phyloP scores from a whole-genome alignment of 2,797 vertebrate genomes.

The Benthosema pterotum region DNA sequence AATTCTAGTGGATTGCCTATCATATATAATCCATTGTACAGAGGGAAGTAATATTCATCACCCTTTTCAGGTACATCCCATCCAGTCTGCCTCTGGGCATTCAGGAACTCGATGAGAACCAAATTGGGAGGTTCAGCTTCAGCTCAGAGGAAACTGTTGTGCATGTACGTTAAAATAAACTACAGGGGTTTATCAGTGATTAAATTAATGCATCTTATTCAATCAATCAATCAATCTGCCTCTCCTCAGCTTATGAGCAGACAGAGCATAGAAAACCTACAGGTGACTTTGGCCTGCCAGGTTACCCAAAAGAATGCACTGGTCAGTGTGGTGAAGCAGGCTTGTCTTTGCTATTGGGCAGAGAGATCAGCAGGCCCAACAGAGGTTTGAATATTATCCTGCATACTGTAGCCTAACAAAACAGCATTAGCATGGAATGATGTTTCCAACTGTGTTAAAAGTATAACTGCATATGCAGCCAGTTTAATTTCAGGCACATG shows the following conservation, averaged over 20 bases:
- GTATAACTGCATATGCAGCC: too few relatives aligned
- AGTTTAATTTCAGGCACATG: too few relatives aligned
- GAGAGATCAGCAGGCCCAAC: conserved; percentile 18
- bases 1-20: not conserved
- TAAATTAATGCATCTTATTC: not conserved
- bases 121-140: conserved; percentile 82
- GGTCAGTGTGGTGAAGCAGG: conserved; percentile 76
- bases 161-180: conserved; percentile 56
- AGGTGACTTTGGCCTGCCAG: conserved; percentile 80
- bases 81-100: conserved; percentile 73
- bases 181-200: too few relatives aligned
- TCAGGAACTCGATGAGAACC: conserved; percentile 79
- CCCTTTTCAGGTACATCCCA: conserved; percentile 72
- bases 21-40: conserved; percentile 28
- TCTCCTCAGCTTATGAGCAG: conserved; percentile 72
- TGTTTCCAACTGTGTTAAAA: too few relatives aligned
- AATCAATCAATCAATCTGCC: not conserved
- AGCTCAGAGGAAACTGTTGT: conserved; percentile 68
- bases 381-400: conserved; percentile 30
- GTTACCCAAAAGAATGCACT: conserved; percentile 82
- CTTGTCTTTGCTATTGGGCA: conserved; percentile 65
- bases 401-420: not conserved
- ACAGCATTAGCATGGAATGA: not conserved
- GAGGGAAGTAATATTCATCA: not conserved
- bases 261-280: conserved; percentile 75